A percentile compares a stretch with the other conserved stretches of the same genome.
Conservation (phyloP, 2,888 invertebrate genomes). For the Limenitis camilla region DNA sequence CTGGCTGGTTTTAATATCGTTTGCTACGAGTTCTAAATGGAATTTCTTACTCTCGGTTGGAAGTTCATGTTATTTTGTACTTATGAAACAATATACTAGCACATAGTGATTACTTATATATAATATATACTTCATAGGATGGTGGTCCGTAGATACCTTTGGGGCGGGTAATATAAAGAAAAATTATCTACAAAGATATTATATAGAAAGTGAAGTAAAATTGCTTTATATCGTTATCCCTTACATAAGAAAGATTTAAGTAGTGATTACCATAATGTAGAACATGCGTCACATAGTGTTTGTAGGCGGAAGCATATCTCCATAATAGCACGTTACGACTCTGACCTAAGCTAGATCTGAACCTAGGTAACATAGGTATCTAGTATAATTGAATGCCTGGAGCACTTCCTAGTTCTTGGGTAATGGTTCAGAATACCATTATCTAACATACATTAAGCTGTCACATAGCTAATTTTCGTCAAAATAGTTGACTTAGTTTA, state of each 20-base stretch:
- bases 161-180: too few species aligned
- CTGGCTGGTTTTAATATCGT: too few species aligned
- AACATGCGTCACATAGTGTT: background rate
- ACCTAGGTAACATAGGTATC: background rate
- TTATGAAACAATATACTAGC: too few species aligned
- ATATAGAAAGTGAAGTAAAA: background rate
- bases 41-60: too few species aligned
- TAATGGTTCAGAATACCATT: background rate
- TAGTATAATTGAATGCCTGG: conserved; percentile 9
- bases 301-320: conserved; percentile 1
- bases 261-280: background rate
- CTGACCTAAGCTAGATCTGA: conserved; percentile 4
- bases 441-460: background rate
- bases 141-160: too few species aligned
- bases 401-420: conserved; percentile 10
- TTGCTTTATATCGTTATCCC: background rate
- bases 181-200: too few species aligned
- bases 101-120: too few species aligned
- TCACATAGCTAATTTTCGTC: too few species aligned
- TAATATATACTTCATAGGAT: too few species aligned
- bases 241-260: background rate
- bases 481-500: too few species aligned
- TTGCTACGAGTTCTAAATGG: too few species aligned
- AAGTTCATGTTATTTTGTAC: too few species aligned
- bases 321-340: conserved; percentile 4